These are phyloP conservation scores for Prorops nasuta DNA, from an alignment of 1,140 invertebrate species.

Conservation along the genomic window DNA sequence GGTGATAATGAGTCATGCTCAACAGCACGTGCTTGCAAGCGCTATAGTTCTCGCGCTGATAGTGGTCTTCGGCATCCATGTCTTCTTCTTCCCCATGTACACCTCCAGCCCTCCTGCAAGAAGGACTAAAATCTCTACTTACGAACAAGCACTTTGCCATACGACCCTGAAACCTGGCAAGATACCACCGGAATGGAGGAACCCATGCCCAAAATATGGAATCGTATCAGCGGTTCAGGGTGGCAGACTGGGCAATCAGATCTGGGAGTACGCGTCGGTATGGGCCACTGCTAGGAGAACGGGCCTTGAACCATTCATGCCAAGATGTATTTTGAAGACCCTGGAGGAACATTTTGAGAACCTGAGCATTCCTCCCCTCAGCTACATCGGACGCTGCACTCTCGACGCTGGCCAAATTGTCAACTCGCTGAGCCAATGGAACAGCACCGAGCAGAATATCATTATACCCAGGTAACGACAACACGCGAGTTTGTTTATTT, in stretches of 20 bases:
- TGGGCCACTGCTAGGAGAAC: conserved; percentile 61
- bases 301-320: conserved; percentile 61
- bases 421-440: conserved; percentile 59
- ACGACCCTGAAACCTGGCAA: conserved; percentile 51
- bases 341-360: conserved; percentile 60
- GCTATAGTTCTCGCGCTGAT: conserved; percentile 61
- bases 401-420: conserved; percentile 54
- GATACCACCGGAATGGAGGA: conserved; percentile 39
- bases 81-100: conserved; percentile 65
- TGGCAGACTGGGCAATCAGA: conserved; percentile 65
- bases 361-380: conserved; percentile 60
- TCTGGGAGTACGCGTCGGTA: conserved; percentile 66
- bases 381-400: conserved; percentile 60
- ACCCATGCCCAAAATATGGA: conserved; percentile 57
- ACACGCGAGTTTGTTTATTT: too few relatives aligned
- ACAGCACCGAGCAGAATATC: conserved; percentile 62
- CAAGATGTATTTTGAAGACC: conserved; percentile 58
- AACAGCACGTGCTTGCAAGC: conserved; percentile 61
- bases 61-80: conserved; percentile 62
- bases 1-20: conserved; percentile 52
- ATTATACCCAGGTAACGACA: conserved; percentile 55
- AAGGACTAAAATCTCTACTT: conserved; percentile 49
- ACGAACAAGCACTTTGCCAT: conserved; percentile 60
- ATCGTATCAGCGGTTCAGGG: conserved; percentile 61
- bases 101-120: conserved; percentile 47